Conservation (phyloP, 2,888 invertebrate genomes). For the Oxytorus armatus region DNA sequence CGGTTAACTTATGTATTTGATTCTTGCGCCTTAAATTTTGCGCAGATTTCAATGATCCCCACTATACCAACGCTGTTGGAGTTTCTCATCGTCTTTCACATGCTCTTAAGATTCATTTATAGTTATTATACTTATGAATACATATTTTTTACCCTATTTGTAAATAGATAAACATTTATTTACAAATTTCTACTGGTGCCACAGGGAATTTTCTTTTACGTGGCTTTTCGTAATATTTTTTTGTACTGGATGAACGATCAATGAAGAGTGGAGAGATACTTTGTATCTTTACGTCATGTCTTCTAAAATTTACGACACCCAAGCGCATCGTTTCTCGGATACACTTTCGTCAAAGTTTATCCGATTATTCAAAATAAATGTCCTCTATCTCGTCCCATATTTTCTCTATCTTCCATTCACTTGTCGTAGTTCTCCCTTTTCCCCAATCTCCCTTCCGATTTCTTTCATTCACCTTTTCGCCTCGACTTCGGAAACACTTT, state of each 20-base stretch:
- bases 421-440: constrained; percentile 1
- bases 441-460: background rate
- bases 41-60: too few relatives aligned
- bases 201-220: too few relatives aligned
- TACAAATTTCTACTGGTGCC: too few relatives aligned
- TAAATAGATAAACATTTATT: too few relatives aligned
- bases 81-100: too few relatives aligned
- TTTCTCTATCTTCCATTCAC: constrained; percentile 2
- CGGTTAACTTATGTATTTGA: too few relatives aligned
- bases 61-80: too few relatives aligned
- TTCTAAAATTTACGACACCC: constrained; percentile 57
- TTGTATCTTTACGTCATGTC: constrained; percentile 43
- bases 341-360: constrained; percentile 12
- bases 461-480: constrained; percentile 24
- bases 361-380: constrained; percentile 65
- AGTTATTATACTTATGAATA: too few relatives aligned
- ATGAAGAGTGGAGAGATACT: too few relatives aligned
- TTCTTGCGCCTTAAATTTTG: too few relatives aligned
- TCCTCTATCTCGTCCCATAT: constrained; percentile 22
- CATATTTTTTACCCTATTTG: too few relatives aligned
- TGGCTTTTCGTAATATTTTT: background rate
- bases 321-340: constrained; percentile 54
- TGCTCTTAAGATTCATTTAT: too few relatives aligned
- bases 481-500: constrained; percentile 1
- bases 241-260: background rate